Conservation (phyloP, 2,113 vertebrate genomes). For the Nothobranchius kuhntae region DNA sequence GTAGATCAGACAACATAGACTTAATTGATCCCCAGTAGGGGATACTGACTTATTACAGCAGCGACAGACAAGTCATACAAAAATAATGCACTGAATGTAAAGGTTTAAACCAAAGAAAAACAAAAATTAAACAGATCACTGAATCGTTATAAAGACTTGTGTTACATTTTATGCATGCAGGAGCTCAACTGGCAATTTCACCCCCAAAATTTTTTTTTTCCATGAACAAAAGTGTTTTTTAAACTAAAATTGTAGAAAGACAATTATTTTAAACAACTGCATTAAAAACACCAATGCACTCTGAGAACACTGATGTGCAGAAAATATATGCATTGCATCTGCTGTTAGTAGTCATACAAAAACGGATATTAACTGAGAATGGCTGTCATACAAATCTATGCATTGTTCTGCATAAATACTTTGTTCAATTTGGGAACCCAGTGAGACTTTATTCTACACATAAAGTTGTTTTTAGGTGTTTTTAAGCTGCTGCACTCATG, state of each 20-base stretch:
- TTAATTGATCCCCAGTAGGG: no score
- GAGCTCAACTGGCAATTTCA: neutral
- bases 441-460: conserved; percentile 8
- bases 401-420: conserved; percentile 3
- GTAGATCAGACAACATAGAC: no score
- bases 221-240: conserved; percentile 40
- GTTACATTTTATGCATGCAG: conserved; percentile 19
- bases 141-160: neutral
- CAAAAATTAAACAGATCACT: neutral
- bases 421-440: conserved; percentile 26
- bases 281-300: conserved; percentile 14
- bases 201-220: neutral
- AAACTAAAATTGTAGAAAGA: conserved; percentile 24
- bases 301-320: neutral
- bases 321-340: conserved; percentile 3
- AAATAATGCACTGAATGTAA: no score
- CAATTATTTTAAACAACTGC: neutral
- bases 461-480: conserved; percentile 13
- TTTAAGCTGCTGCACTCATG: conserved; percentile 8
- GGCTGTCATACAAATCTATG: conserved; percentile 18
- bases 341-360: conserved; percentile 9
- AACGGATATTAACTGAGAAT: neutral
- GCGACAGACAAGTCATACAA: no score
- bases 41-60: no score
- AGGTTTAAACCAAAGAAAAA: no score